Conservation (phyloP, 2,888 invertebrate genomes). For the Drosophila cognata region DNA sequence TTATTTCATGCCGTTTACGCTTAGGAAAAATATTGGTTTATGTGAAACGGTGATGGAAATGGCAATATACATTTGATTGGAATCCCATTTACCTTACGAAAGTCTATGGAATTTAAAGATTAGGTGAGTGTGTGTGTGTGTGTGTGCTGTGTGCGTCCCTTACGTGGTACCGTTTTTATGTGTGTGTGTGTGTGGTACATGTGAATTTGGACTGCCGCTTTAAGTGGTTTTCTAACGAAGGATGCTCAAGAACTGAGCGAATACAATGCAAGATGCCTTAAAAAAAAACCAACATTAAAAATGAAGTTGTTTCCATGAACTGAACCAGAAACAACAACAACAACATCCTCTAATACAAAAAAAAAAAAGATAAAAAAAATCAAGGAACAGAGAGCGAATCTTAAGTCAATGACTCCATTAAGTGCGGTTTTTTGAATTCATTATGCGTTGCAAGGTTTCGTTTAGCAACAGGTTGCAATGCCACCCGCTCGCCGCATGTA, state of each 20-base stretch:
- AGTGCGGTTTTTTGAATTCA: conserved; percentile 68
- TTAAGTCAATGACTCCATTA: conserved; percentile 78
- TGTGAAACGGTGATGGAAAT: conserved; percentile 5
- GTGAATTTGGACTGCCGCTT: conserved; percentile 33
- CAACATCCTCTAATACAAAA: conserved; percentile 12
- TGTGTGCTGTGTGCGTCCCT: conserved; percentile 11
- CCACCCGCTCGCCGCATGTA: conserved; percentile 29
- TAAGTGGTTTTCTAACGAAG: conserved; percentile 68
- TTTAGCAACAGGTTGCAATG: conserved; percentile 67
- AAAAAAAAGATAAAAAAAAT: conserved; percentile 4
- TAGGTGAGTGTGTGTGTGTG: conserved; percentile 19
- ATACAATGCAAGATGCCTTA: conserved; percentile 30
- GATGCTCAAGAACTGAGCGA: conserved; percentile 36
- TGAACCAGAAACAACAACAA: conserved; percentile 29
- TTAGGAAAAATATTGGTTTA: not conserved
- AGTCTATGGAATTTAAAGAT: conserved; percentile 71
- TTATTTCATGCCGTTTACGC: conserved; percentile 40
- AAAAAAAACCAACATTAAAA: conserved; percentile 14
- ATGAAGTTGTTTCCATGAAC: conserved; percentile 54
- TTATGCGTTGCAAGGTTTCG: conserved; percentile 55
- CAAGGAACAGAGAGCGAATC: conserved; percentile 40
- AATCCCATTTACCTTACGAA: conserved; percentile 68
- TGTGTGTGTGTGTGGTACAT: conserved; percentile 7
- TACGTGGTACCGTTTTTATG: conserved; percentile 18
- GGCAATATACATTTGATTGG: conserved; percentile 42